These are phyloP conservation scores for Monomorium pharaonis DNA, from an alignment of 1,140 invertebrate species.

Conservation along the genomic window DNA sequence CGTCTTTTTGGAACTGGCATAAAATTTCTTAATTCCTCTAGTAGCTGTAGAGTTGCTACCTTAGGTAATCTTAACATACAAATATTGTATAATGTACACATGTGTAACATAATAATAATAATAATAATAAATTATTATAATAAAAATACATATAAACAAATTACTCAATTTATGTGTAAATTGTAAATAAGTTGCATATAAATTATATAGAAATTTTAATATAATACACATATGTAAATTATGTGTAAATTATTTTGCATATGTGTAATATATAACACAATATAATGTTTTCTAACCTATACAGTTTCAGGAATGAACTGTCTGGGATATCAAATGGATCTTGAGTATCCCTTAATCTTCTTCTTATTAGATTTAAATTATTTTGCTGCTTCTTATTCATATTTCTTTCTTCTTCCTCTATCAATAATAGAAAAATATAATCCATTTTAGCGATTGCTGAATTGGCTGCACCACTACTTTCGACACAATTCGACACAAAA, in stretches of 20 bases:
- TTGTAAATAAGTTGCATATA: too few species aligned
- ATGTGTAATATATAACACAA: neutral
- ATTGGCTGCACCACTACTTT: too few species aligned
- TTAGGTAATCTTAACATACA: slow-evolving; percentile 8
- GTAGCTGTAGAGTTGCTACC: neutral
- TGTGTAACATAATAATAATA: too few species aligned
- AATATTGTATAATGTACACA: slow-evolving; percentile 1
- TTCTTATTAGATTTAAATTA: slow-evolving; percentile 1
- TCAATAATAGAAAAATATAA: too few species aligned
- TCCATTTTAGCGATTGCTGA: too few species aligned
- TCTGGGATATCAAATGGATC: neutral
- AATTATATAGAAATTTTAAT: too few species aligned
- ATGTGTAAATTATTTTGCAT: too few species aligned
- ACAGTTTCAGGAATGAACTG: neutral
- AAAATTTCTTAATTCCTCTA: neutral
- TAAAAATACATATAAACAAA: neutral
- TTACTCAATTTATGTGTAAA: too few species aligned
- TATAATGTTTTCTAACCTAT: slow-evolving; percentile 4
- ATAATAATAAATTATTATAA: neutral
- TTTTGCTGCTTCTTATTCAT: neutral
- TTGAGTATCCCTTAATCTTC: neutral
- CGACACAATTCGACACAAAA: neutral
- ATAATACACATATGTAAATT: too few species aligned
- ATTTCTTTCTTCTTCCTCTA: too few species aligned
- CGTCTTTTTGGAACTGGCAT: neutral